Base-by-base conservation (phyloP, 2,888 invertebrate species). In the Crematogaster levior region DNA sequence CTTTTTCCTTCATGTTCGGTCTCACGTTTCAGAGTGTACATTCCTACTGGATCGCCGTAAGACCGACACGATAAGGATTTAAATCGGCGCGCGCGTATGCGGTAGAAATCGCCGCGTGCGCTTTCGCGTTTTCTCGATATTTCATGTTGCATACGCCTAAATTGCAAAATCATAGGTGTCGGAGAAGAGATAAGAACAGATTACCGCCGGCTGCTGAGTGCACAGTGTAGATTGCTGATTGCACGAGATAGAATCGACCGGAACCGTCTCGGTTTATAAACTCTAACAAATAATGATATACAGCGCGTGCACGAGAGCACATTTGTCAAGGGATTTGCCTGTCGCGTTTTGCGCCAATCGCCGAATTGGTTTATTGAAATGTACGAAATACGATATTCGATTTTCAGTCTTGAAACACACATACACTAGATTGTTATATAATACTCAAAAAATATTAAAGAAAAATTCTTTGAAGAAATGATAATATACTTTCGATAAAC, bases 41-140 rank as follows among this genome's bases (percentile, higher is more conserved):
- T 82, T 53, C 83, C 66, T 27, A 10, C 43, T 18, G 46, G 60
- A 70, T 48, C 46, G 61, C 34, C 18, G 60, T 51, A 27, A 43
- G 66, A 82, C 72, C 51, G 60, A 63, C 24, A 56, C 43, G 82
- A 82, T 82, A 84, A 79, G 73, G 66, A 66, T 63, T 82, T 82
- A 75, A 65, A 37, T 63, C 65, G 65, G 12, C 30, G 61, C 53
- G 18, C 18, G 24, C 61, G 74, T 75, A 74, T 70, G 84, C 48
- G 81, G 56, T 74, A 68, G 84, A 70, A 79, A 79, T 70, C 68
- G 81, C 65, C 46, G 51, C 40, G 58, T n/a, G 18, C 51, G 40
- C 27, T 18, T 27, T 37, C 30, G 24, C 51, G 58, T 15, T 46
- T 10, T 18, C 10, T n/a, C 72, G 37, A 80, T 80, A 80, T 60